Base-by-base conservation (phyloP, 2,888 invertebrate species). In the Heteromyza rotundicornis region DNA sequence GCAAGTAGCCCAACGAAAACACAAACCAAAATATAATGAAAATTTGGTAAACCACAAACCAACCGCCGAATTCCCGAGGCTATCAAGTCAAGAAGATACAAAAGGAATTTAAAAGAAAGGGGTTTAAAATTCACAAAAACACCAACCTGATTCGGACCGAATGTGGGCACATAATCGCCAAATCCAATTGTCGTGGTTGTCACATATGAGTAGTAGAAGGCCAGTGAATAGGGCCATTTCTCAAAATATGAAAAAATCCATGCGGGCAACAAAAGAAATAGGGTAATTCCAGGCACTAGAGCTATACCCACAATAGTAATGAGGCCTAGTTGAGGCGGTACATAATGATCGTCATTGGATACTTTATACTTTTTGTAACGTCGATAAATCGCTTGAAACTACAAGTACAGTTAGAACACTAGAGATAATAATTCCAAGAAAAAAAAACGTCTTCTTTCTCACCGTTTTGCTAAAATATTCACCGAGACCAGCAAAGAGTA, bases 141-240 rank as follows among this genome's bases (percentile, higher is more conserved):
- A 40, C 64, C 57, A 51, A 83, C 82, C 77, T 83, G 83, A 63
- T 75, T 71, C 36, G 80, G 65, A 19, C 82, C 81, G 71, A 84
- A 84, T n/a, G 83, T 83, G 81, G 95, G 94, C 27, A 96, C 95
- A 76, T 89, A 89, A 81, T 96, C 96, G n/a, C 96, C 96, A 81
- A 95, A 96, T 40, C 95, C 95, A 68, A 96, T 95, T 2, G 94
- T 94, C 2, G 94, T 92, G 12, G 93, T 86, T 0, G 94, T 93
- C 14, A 94, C 92, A 78, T 93, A 95, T 19, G 94, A 90, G 77
- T 92, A 96, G 80, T 95, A 96, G 47, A 95, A 87, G 0, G 94
- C 88, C 47, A 93, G 89, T 8, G 92, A 88, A 78, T 92, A 96
- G 8, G 88, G 87, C 96, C 96, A 96, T 1, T 87, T 89, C 84